Evolutionary conservation across 2,888 invertebrate species (phyloP), one percentile per base, ranked within the genome.

Genomic region (Dicyrtoma fusca): DNA sequence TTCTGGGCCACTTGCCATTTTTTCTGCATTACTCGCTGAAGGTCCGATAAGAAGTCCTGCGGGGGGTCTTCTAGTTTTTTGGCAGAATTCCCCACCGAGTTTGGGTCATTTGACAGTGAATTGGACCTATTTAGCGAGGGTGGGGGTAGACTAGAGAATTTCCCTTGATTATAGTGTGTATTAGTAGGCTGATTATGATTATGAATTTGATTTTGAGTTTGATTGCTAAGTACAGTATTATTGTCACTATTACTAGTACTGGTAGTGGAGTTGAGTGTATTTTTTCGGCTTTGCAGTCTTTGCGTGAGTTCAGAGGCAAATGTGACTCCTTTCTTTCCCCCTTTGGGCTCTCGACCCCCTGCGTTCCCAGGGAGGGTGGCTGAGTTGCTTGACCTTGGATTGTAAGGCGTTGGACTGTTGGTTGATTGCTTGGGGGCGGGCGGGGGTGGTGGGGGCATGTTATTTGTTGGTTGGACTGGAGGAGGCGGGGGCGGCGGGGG

Each of bases 1-100:
- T 95, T 95, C 82, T 95, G 94, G 2, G 95, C 94, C 0, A 95
- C 94, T 76, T 83, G 83, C 84, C 84, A 84, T 82, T 95, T 95
- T 82, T 94, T 94, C 78, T 92, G 88, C 92, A 95, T 95, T 0
- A 95, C 95, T 66, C 94, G 87, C 82, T 95, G 95, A 62, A 95
- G 85, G 83, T 95, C 95, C 82, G 92, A 91, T 57, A 95, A 86
- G 82, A 95, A 95, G 73, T 92, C 92, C 26, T 89, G 79, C 10
- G 84, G 84, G 47, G 83, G 81, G 65, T 83, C 77, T 72, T 82
- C 75, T 47, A 82, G 73, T 77, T 81, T 77, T 76, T 81, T 80
- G 75, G 81, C 76, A 49, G 69, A 34, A 34, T 34, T 19, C n/a
- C 21, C 19, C 23, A 21, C 21, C 25, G 21, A 25, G 21, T 21